phyloP scores from a whole-genome alignment of 1,140 invertebrate genomes.

The Orussus abietinus region DNA sequence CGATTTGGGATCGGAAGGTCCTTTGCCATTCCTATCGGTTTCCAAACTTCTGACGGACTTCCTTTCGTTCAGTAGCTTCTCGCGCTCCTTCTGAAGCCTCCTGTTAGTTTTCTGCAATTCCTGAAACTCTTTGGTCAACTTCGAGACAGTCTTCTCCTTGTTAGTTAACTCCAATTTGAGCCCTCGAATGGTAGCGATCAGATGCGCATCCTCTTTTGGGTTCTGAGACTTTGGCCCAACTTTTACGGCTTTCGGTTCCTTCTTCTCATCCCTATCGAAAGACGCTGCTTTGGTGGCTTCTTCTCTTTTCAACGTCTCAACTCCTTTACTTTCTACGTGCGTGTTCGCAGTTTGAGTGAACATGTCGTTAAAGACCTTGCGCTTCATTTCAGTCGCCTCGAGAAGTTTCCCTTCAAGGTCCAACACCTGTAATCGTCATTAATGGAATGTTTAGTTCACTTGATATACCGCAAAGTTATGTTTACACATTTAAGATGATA shows the following conservation, averaged over 20 bases:
- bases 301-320: conserved; percentile 24
- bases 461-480: too few species aligned
- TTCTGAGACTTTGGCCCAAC: conserved; percentile 37
- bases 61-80: conserved; percentile 54
- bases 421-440: conserved; percentile 66
- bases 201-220: conserved; percentile 67
- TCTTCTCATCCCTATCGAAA: conserved; percentile 23
- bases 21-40: conserved; percentile 27
- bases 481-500: too few species aligned
- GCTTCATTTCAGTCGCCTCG: conserved; percentile 26
- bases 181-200: conserved; percentile 73
- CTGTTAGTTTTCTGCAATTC: conserved; percentile 70
- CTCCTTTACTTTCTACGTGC: conserved; percentile 25
- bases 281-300: conserved; percentile 10
- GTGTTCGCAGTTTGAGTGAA: conserved; percentile 35
- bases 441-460: too few species aligned
- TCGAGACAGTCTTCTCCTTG: conserved; percentile 67
- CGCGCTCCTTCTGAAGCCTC: conserved; percentile 70
- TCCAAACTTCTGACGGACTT: conserved; percentile 28
- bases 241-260: conserved; percentile 20
- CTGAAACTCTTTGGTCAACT: conserved; percentile 69
- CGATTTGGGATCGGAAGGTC: conserved; percentile 39
- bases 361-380: conserved; percentile 31
- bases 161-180: conserved; percentile 67
- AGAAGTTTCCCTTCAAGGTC: conserved; percentile 61